phyloP scores from a whole-genome alignment of 2,797 vertebrate genomes.

The Bufotes viridis region DNA sequence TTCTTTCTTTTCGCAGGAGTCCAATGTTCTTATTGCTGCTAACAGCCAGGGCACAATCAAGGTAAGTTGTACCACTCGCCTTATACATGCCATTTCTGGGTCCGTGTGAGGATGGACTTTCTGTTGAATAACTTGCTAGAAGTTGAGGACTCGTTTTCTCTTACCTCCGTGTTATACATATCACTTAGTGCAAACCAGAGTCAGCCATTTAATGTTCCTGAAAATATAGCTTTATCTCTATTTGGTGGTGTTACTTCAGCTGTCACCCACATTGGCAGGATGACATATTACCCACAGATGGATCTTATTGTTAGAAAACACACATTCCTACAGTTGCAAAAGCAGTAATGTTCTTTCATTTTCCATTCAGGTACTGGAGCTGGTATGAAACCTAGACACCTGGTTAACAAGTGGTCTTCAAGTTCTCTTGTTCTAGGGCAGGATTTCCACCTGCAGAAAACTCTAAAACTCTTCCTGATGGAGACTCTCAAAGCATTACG shows the following conservation, averaged over 20 bases:
- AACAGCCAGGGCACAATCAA: slow-evolving; percentile 99
- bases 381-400: slow-evolving; percentile 80
- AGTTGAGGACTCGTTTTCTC: neutral
- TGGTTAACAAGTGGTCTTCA: neutral
- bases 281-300: no score
- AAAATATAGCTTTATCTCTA: neutral
- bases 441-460: slow-evolving; percentile 41
- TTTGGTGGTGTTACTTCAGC: neutral
- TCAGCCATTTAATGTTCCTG: neutral
- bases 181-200: neutral
- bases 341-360: slow-evolving; percentile 37
- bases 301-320: neutral
- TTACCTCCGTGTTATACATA: neutral
- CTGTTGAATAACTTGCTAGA: neutral
- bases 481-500: slow-evolving; percentile 62
- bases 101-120: neutral
- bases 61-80: slow-evolving; percentile 78
- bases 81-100: neutral
- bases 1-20: slow-evolving; percentile 85
- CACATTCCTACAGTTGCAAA: neutral
- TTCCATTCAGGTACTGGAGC: slow-evolving; percentile 86
- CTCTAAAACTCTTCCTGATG: slow-evolving; percentile 49
- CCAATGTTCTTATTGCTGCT: slow-evolving; percentile 98
- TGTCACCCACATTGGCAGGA: no score
- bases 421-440: neutral